A percentile compares a stretch with the other conserved stretches of the same genome.
phyloP scores from a whole-genome alignment of 1,140 invertebrate genomes.

The Drosophila bocki region DNA sequence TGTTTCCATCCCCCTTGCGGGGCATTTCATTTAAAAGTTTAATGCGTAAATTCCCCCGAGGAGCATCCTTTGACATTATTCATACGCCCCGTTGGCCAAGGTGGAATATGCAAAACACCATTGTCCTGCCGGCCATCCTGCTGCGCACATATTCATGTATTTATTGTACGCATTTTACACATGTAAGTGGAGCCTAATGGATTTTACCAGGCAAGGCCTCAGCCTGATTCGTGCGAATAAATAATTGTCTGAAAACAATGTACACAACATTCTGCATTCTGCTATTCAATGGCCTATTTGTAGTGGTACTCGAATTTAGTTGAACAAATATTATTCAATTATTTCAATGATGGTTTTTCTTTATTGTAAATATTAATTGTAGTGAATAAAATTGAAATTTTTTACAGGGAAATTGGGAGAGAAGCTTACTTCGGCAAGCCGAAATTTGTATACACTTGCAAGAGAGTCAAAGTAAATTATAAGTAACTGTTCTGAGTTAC shows the following conservation, averaged over 20 bases:
- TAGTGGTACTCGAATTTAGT: conserved; percentile 3
- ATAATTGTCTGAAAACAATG: conserved; percentile 19
- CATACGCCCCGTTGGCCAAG: conserved; percentile 18
- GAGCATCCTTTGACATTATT: conserved; percentile 22
- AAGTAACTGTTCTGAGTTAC: no score
- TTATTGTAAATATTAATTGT: conserved; percentile 14
- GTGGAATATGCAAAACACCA: conserved; percentile 14
- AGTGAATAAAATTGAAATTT: not conserved
- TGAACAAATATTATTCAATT: conserved; percentile 10
- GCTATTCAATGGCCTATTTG: conserved; percentile 3
- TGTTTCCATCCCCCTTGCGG: conserved; percentile 7
- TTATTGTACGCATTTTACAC: conserved; percentile 14
- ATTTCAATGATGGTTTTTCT: not conserved
- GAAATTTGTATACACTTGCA: no score
- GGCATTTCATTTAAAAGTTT: conserved; percentile 29
- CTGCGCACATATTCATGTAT: conserved; percentile 8
- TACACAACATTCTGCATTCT: not conserved
- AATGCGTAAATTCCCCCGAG: conserved; percentile 7
- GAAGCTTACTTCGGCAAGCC: no score
- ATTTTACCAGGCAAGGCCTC: not conserved
- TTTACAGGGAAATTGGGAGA: not conserved
- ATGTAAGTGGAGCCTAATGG: conserved; percentile 7
- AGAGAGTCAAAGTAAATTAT: no score
- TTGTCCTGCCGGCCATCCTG: conserved; percentile 1
- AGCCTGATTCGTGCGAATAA: conserved; percentile 5